Evolutionary conservation across 2,113 vertebrate genomes (phyloP).

Genomic region (Nansenia antarctica): DNA sequence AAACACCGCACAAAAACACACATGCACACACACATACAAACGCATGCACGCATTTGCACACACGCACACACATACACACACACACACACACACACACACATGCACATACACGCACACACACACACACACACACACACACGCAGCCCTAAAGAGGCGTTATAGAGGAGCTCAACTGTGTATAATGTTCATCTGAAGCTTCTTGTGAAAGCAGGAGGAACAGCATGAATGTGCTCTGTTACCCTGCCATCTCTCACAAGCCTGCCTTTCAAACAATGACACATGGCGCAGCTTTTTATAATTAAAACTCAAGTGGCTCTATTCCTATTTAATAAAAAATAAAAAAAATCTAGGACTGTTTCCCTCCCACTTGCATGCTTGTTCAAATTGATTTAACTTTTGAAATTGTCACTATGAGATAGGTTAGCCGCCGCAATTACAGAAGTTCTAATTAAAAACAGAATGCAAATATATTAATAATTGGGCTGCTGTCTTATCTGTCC

Average conservation of each 20-base stretch:
- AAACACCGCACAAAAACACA: no score
- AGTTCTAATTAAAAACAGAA: slow-evolving; percentile 75
- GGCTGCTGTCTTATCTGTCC: slow-evolving; percentile 73
- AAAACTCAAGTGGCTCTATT: slow-evolving; percentile 12
- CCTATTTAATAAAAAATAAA: no score
- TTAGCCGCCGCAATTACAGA: slow-evolving; percentile 68
- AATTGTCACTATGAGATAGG: slow-evolving; percentile 73
- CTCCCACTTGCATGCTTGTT: slow-evolving; percentile 65
- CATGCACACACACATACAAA: no score
- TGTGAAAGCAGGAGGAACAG: no score
- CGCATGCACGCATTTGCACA: no score
- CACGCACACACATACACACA: background rate
- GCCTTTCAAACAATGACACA: slow-evolving; percentile 45
- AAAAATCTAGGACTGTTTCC: slow-evolving; percentile 36
- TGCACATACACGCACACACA: background rate
- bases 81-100: background rate
- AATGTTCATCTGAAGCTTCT: no score
- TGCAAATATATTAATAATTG: slow-evolving; percentile 76
- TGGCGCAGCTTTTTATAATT: slow-evolving; percentile 3
- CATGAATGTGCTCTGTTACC: no score
- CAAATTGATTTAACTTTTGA: slow-evolving; percentile 74
- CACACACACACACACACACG: background rate
- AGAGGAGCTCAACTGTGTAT: no score
- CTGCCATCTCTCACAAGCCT: slow-evolving; percentile 44
- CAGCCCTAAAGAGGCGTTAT: slow-evolving; percentile 44